phyloP scores from a whole-genome alignment of 92 coral and sea anemone species.

The Anthopleura xanthogrammica region DNA sequence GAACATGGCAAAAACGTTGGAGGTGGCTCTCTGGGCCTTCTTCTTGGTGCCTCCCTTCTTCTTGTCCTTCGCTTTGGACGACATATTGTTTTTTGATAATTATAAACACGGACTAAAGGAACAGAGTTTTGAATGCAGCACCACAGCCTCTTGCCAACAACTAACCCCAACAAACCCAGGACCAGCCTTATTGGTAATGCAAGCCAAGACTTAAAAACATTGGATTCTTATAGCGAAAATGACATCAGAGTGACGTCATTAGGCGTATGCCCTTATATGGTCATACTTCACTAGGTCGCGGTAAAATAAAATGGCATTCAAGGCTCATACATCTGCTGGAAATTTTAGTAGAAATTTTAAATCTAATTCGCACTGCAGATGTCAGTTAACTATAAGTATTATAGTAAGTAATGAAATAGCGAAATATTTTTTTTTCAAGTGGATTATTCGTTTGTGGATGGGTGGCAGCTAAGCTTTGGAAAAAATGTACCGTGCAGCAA shows the following conservation, averaged over 20 bases:
- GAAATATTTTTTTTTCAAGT: not conserved
- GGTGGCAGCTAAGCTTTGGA: not conserved
- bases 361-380: not conserved
- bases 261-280: slow-evolving; percentile 33
- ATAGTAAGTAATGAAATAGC: not conserved
- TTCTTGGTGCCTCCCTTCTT: slow-evolving; percentile 83
- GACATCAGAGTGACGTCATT: slow-evolving; percentile 22
- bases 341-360: not conserved
- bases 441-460: not conserved
- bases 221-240: slow-evolving; percentile 12
- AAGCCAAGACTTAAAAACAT: not conserved
- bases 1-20: slow-evolving; percentile 96
- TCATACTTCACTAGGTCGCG: slow-evolving; percentile 11
- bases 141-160: slow-evolving; percentile 9
- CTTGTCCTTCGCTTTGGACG: slow-evolving; percentile 70
- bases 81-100: slow-evolving; percentile 36
- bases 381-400: not conserved
- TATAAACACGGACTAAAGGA: not conserved
- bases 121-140: slow-evolving; percentile 2
- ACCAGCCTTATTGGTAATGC: slow-evolving; percentile 38
- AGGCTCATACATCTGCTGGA: slow-evolving; percentile 8
- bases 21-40: slow-evolving; percentile 94
- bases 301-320: slow-evolving; percentile 1
- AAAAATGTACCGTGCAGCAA: not conserved
- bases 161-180: slow-evolving; percentile 28